These are phyloP conservation scores for Drosophila monieri DNA, from an alignment of 2,888 invertebrate species.

Conservation along the genomic window DNA sequence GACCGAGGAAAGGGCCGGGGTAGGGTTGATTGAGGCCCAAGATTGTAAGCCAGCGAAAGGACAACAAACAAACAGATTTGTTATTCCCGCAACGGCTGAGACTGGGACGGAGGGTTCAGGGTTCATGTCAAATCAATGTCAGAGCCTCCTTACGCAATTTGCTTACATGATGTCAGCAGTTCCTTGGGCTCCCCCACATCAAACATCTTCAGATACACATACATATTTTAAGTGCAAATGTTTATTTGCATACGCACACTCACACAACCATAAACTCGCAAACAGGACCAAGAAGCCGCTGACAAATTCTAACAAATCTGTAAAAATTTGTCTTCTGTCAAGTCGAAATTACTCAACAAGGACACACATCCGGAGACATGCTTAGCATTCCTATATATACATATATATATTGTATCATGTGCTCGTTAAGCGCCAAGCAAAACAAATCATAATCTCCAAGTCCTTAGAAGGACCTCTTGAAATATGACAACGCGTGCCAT, in stretches of 20 bases:
- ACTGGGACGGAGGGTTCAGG: slow-evolving; percentile 14
- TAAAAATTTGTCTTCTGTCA: slow-evolving; percentile 81
- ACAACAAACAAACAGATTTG: slow-evolving; percentile 70
- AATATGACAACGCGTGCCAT: slow-evolving; percentile 74
- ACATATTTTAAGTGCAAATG: slow-evolving; percentile 68
- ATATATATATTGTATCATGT: slow-evolving; percentile 65
- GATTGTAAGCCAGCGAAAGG: slow-evolving; percentile 14
- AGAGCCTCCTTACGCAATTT: slow-evolving; percentile 71
- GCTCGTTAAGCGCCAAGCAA: slow-evolving; percentile 77
- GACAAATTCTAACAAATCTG: slow-evolving; percentile 77
- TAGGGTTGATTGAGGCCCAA: slow-evolving; percentile 68
- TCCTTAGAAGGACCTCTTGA: slow-evolving; percentile 53
- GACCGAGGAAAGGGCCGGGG: slow-evolving; percentile 38
- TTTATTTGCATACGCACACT: slow-evolving; percentile 53
- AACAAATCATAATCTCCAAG: slow-evolving; percentile 78
- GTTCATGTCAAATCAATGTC: slow-evolving; percentile 79
- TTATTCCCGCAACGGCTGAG: slow-evolving; percentile 35
- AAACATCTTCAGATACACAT: slow-evolving; percentile 63
- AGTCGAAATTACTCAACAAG: slow-evolving; percentile 56
- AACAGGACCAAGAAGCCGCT: slow-evolving; percentile 11
- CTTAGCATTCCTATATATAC: slow-evolving; percentile 68
- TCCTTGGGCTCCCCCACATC: slow-evolving; percentile 24
- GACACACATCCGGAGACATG: slow-evolving; percentile 49
- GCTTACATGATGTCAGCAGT: slow-evolving; percentile 73
- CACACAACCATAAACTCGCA: slow-evolving; percentile 32